Conservation (phyloP, 2,113 vertebrate species). For the Peromyscus leucopus region DNA sequence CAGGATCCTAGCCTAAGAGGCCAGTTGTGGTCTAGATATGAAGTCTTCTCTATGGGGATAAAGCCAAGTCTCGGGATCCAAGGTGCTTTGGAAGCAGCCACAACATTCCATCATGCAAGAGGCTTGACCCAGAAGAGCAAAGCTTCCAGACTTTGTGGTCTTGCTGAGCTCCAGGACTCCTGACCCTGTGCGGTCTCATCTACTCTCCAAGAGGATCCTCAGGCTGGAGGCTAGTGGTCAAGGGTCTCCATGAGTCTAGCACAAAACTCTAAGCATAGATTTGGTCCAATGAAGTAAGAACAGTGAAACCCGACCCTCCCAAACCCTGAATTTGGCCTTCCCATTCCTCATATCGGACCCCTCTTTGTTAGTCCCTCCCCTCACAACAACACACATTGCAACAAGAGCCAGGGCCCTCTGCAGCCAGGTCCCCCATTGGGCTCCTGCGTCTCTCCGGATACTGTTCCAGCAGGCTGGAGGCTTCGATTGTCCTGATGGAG, state of each 20-base stretch:
- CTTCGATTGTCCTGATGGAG: slow-evolving; percentile 61
- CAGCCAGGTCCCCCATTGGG: accelerated
- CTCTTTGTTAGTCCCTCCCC: background rate
- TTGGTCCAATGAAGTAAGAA: background rate
- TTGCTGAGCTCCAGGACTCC: background rate
- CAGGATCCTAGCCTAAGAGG: accelerated
- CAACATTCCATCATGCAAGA: accelerated
- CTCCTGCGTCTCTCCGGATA: background rate
- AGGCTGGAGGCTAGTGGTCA: background rate
- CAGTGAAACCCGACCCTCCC: background rate
- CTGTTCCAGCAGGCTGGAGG: background rate
- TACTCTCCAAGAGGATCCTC: background rate
- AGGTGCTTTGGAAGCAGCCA: background rate
- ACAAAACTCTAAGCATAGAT: background rate
- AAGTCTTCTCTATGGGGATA: accelerated
- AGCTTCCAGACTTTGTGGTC: accelerated
- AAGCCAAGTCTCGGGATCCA: background rate
- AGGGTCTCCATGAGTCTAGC: background rate
- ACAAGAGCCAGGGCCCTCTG: accelerated
- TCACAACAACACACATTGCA: accelerated
- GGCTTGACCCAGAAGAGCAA: background rate
- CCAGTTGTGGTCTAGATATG: background rate
- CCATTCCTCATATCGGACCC: background rate
- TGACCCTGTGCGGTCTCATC: background rate
- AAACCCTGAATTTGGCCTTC: background rate